phyloP scores from a whole-genome alignment of 2,113 vertebrate species.

The Oenanthe oenanthe region DNA sequence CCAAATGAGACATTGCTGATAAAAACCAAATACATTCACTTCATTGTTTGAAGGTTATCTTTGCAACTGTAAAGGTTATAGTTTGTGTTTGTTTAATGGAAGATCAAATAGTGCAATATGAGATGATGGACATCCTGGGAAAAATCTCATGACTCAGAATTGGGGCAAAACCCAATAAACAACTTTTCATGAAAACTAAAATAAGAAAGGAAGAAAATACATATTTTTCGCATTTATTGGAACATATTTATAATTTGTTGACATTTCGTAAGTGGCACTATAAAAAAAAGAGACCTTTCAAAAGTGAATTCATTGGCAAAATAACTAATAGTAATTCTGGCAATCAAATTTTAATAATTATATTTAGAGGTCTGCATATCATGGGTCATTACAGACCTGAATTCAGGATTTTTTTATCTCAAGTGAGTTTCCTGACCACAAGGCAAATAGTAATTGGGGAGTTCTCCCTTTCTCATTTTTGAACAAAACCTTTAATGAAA shows the following conservation, averaged over 20 bases:
- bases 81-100: constrained; percentile 8
- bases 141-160: background rate
- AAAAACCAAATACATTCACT: constrained; percentile 6
- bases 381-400: background rate
- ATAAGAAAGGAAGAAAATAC: background rate
- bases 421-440: background rate
- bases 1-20: constrained; percentile 19
- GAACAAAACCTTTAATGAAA: background rate
- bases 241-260: background rate
- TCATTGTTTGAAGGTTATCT: constrained; percentile 45
- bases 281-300: background rate
- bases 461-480: background rate
- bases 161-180: background rate
- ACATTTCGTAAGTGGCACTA: background rate
- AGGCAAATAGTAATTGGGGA: background rate
- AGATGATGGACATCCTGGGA: background rate
- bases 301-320: background rate
- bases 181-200: background rate
- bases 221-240: background rate
- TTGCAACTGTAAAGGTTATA: constrained; percentile 33
- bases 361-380: background rate
- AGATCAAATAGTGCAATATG: background rate
- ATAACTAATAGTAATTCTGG: background rate
- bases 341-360: background rate
- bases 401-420: background rate